Evolutionary conservation across 2,113 vertebrate genomes (phyloP).

Genomic region (Thalassoma bifasciatum): DNA sequence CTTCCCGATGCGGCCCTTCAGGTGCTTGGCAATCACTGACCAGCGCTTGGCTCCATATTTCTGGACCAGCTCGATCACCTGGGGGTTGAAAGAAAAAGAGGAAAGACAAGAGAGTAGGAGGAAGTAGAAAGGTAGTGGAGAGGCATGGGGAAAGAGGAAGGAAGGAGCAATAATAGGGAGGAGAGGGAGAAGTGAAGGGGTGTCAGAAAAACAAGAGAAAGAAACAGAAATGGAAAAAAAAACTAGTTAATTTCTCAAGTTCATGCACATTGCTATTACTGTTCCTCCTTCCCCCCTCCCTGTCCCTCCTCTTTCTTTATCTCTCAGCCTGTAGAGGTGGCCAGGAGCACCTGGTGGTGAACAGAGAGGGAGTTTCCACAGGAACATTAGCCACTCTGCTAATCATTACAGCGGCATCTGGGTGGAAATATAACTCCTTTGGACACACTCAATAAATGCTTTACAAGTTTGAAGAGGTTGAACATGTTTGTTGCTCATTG

Average conservation of each 20-base stretch:
- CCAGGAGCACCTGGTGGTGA: constrained; percentile 71
- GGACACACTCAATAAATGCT: constrained; percentile 33
- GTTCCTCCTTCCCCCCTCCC: constrained; percentile 4
- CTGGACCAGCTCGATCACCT: constrained; percentile 99
- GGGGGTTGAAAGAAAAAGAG: constrained; percentile 37
- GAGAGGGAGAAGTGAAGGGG: constrained; percentile 60
- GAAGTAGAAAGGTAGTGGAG: constrained; percentile 39
- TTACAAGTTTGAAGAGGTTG: constrained; percentile 14
- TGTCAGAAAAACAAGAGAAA: constrained; percentile 7
- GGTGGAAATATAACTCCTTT: constrained; percentile 66
- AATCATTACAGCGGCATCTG: constrained; percentile 76
- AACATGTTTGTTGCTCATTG: constrained; percentile 31
- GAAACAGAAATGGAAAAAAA: constrained; percentile 29
- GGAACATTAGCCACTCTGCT: constrained; percentile 75
- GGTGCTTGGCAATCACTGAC: constrained; percentile 99
- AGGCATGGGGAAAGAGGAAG: constrained; percentile 61
- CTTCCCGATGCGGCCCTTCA: constrained; percentile 98
- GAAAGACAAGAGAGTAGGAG: constrained; percentile 34
- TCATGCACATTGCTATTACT: neutral
- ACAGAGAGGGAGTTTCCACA: constrained; percentile 77
- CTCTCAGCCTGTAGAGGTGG: constrained; percentile 41
- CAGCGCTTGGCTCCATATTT: constrained; percentile 99
- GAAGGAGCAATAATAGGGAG: constrained; percentile 68
- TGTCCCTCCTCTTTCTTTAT: constrained; percentile 45
- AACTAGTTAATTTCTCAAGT: constrained; percentile 12